phyloP scores from a whole-genome alignment of 2,888 invertebrate genomes.

The Hemithea aestivaria region DNA sequence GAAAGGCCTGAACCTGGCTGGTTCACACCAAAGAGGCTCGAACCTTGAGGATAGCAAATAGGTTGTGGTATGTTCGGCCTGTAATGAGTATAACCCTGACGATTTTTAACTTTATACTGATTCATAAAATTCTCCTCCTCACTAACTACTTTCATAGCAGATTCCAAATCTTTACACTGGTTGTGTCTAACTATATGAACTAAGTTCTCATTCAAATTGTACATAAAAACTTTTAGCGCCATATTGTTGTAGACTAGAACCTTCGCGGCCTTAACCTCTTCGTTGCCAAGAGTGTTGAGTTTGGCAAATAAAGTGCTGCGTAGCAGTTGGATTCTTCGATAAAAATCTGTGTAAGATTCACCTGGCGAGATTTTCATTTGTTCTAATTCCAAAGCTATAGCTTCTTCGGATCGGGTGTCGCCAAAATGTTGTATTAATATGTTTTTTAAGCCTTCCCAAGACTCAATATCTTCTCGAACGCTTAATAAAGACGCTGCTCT shows the following conservation, averaged over 20 bases:
- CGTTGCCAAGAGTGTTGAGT: not conserved
- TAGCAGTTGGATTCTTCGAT: not conserved
- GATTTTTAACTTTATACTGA: constrained; percentile 13
- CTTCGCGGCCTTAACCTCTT: not conserved
- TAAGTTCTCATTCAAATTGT: not conserved
- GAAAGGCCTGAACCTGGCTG: no score
- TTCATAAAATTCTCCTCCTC: constrained; percentile 17
- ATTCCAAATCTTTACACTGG: no score
- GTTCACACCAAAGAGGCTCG: no score
- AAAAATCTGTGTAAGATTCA: constrained; percentile 1
- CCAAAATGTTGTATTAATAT: not conserved
- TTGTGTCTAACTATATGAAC: no score
- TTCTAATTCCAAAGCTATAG: constrained; percentile 1
- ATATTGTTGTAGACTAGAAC: constrained; percentile 1
- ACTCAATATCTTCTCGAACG: not conserved
- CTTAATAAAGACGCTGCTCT: not conserved
- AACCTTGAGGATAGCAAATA: no score
- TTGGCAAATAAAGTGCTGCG: not conserved
- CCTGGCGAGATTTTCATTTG: not conserved
- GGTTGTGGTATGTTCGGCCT: no score
- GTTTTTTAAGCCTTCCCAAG: not conserved
- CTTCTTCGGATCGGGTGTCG: constrained; percentile 1
- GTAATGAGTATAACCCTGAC: no score
- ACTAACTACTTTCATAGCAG: no score
- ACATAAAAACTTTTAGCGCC: constrained; percentile 1